These are phyloP conservation scores for Gallinago jamesoni DNA, from an alignment of 2,113 vertebrate genomes.

Conservation along the genomic window DNA sequence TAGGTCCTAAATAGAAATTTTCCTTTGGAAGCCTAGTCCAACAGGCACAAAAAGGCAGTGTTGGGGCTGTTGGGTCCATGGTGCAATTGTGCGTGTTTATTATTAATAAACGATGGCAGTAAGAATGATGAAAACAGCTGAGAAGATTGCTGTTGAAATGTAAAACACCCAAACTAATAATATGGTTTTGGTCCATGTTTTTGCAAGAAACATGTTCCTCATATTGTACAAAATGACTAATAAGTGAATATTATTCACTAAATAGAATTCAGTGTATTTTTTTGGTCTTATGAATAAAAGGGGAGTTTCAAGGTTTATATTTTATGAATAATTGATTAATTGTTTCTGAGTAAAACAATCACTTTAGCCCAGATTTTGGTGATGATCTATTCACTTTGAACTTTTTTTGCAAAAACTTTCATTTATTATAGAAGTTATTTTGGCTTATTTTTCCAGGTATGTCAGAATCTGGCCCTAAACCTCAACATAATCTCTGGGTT, in stretches of 20 bases:
- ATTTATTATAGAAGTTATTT: not conserved
- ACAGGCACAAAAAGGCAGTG: not conserved
- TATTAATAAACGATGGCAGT: not conserved
- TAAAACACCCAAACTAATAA: not conserved
- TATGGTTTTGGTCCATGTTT: not conserved
- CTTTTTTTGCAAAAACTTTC: not conserved
- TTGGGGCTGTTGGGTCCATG: not conserved
- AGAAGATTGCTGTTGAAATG: not conserved
- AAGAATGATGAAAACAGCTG: not conserved
- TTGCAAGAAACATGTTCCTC: not conserved
- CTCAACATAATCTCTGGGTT: not conserved
- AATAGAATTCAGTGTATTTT: not conserved
- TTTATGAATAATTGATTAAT: not conserved
- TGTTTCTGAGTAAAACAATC: not conserved
- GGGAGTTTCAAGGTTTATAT: not conserved
- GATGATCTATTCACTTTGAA: not conserved
- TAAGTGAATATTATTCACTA: not conserved
- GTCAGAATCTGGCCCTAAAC: not conserved
- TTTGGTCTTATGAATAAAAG: not conserved
- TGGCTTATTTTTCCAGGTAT: slow-evolving; percentile 21
- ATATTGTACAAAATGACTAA: not conserved
- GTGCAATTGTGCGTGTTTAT: not conserved
- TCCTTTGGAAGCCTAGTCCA: not conserved
- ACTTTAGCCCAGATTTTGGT: not conserved
- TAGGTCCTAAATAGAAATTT: not conserved